Percentiles rank a stretch among this genome's conserved stretches.
These are phyloP conservation scores for Sebastes jordani DNA, from an alignment of 2,797 vertebrate species.

Conservation along the genomic window DNA sequence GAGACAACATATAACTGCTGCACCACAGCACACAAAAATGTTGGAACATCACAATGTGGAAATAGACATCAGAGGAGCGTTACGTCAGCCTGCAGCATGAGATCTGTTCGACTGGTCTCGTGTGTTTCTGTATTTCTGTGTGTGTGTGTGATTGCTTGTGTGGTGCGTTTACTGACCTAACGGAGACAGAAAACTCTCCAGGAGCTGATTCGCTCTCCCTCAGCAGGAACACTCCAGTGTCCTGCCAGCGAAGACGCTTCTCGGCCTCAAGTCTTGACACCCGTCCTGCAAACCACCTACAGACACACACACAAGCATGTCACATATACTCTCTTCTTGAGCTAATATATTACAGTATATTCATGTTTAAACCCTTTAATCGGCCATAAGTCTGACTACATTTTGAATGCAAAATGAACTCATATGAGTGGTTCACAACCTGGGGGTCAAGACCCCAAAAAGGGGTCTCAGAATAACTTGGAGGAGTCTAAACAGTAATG, in stretches of 20 bases:
- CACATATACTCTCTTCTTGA: not conserved
- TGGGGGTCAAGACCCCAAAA: not conserved
- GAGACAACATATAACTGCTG: not conserved
- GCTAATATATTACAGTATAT: not conserved
- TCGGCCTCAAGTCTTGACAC: slow-evolving; percentile 89
- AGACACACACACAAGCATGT: not conserved
- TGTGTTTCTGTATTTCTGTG: not conserved
- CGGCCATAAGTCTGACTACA: not conserved
- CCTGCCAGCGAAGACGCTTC: slow-evolving; percentile 80
- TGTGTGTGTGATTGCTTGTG: not conserved
- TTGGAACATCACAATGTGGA: not conserved
- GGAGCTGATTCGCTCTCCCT: slow-evolving; percentile 92
- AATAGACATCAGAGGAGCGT: not conserved
- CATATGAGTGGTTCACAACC: not conserved
- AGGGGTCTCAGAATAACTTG: not conserved
- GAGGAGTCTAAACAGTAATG: no score
- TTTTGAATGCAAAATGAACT: not conserved
- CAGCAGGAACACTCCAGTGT: slow-evolving; percentile 87
- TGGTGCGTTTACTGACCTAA: slow-evolving; percentile 84
- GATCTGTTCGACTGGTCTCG: not conserved
- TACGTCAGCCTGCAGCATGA: not conserved
- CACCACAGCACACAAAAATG: not conserved
- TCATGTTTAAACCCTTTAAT: not conserved
- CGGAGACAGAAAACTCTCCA: slow-evolving; percentile 91
- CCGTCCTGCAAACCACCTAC: slow-evolving; percentile 89